These are phyloP conservation scores for Acyrthosiphon pisum DNA, from an alignment of 1,140 invertebrate genomes.

Conservation along the genomic window DNA sequence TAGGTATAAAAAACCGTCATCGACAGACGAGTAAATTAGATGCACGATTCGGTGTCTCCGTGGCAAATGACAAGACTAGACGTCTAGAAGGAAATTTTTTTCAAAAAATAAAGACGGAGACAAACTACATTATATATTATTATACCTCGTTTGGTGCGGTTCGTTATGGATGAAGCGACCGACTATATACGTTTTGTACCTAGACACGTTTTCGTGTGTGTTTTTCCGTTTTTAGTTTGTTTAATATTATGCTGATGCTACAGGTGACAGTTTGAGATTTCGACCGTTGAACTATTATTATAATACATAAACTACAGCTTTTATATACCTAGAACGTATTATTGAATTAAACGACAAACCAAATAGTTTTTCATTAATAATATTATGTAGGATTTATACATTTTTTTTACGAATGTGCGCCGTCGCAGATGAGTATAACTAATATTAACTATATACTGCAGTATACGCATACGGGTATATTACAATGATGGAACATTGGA, in stretches of 20 bases:
- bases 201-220: not conserved
- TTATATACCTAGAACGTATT: not conserved
- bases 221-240: not conserved
- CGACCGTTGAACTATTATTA: not conserved
- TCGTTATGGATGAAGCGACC: not conserved
- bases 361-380: not conserved
- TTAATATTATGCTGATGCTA: not conserved
- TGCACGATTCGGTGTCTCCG: slow-evolving; percentile 43
- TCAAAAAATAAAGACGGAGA: not conserved
- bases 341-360: too few species aligned
- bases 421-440: not conserved
- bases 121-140: not conserved
- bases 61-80: slow-evolving; percentile 29
- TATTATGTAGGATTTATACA: not conserved
- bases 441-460: too few species aligned
- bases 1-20: slow-evolving; percentile 3
- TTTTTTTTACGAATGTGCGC: not conserved
- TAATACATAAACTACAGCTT: not conserved
- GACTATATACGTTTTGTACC: not conserved
- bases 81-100: not conserved
- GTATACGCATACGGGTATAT: not conserved
- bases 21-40: slow-evolving; percentile 56
- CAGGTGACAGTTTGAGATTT: not conserved
- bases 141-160: slow-evolving; percentile 31
- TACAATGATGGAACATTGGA: not conserved